These are phyloP conservation scores for Chrysopa pallens DNA, from an alignment of 1,140 invertebrate genomes.

Conservation along the genomic window DNA sequence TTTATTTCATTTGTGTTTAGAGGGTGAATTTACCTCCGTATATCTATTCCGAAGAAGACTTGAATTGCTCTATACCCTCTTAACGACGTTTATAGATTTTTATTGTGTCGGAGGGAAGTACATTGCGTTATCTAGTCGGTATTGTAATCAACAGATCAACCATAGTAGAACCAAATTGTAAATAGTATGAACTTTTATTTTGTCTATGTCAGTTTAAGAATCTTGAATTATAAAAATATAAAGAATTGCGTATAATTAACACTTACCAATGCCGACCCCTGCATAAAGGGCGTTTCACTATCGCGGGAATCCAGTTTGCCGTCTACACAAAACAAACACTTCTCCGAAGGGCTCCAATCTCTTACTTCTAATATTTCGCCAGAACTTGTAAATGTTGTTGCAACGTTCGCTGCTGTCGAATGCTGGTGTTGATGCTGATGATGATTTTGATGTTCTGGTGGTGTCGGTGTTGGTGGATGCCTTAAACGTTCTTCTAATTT, in stretches of 20 bases:
- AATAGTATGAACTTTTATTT: no score
- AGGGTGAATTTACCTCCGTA: no score
- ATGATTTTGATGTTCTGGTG: not conserved
- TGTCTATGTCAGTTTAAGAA: no score
- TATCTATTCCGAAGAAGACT: no score
- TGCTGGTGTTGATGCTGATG: not conserved
- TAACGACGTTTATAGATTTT: no score
- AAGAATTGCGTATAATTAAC: not conserved
- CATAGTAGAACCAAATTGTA: no score
- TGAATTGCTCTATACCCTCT: no score
- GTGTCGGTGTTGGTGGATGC: not conserved
- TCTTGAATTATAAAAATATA: not conserved
- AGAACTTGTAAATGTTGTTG: conserved; percentile 5
- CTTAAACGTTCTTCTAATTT: not conserved
- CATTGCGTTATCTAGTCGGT: no score
- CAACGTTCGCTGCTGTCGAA: conserved; percentile 1
- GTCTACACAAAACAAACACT: conserved; percentile 76
- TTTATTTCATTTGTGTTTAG: no score
- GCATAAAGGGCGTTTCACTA: conserved; percentile 11
- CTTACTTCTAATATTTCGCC: conserved; percentile 25
- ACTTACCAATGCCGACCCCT: conserved; percentile 29
- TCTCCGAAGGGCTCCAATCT: conserved; percentile 71
- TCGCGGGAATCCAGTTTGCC: conserved; percentile 38
- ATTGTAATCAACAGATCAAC: no score
- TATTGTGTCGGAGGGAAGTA: no score